Conservation (phyloP, 2,888 invertebrate genomes). For the Achlya flavicornis region DNA sequence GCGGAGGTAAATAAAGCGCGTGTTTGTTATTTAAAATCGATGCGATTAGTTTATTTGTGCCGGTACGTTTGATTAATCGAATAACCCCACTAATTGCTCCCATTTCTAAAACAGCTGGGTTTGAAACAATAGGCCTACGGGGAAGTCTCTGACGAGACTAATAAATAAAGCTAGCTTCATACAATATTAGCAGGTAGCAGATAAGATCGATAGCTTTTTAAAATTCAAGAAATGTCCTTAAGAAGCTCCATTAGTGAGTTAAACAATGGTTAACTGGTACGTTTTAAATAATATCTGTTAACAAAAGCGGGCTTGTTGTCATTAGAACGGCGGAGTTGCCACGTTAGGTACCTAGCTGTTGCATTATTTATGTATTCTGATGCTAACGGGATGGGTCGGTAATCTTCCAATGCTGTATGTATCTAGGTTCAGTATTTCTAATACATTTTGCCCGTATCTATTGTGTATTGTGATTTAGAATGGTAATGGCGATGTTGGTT, state of each 20-base stretch:
- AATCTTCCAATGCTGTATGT: conserved; percentile 41
- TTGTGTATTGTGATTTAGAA: conserved; percentile 30
- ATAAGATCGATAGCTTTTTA: conserved; percentile 12
- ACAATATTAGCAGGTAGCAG: conserved; percentile 13
- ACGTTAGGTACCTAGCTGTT: conserved; percentile 43
- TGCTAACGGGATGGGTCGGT: conserved; percentile 53
- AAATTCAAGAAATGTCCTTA: conserved; percentile 24
- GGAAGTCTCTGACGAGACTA: conserved; percentile 17
- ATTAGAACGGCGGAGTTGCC: conserved; percentile 48
- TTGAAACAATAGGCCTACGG: conserved; percentile 1
- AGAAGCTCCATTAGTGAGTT: conserved; percentile 42
- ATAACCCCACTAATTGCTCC: background rate
- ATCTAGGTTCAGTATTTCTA: conserved; percentile 19
- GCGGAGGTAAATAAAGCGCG: conserved; percentile 55
- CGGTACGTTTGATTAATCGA: conserved; percentile 32
- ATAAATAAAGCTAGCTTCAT: conserved; percentile 17
- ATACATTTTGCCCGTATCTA: conserved; percentile 30
- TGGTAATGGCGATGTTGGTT: conserved; percentile 1
- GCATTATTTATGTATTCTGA: conserved; percentile 58
- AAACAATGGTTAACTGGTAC: conserved; percentile 38
- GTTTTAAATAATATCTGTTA: conserved; percentile 62
- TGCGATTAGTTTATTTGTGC: conserved; percentile 36
- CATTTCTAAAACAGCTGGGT: background rate
- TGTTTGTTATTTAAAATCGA: conserved; percentile 39
- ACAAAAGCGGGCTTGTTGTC: conserved; percentile 60